Evolutionary conservation across 2,113 vertebrate species (phyloP).

Genomic region (Sardina pilchardus): DNA sequence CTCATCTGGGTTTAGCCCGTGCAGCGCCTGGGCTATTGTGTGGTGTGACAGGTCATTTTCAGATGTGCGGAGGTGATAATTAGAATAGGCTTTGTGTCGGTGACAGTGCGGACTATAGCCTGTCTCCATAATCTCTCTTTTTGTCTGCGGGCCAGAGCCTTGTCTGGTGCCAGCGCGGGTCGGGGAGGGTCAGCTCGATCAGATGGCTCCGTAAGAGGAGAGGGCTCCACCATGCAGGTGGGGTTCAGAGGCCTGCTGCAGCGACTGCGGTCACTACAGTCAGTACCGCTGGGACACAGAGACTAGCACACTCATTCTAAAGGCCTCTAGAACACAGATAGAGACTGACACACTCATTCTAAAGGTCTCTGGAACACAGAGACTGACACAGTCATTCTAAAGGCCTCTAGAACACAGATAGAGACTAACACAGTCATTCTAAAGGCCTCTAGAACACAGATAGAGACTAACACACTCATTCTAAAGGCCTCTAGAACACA

Average conservation of each 20-base stretch:
- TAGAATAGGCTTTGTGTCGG: background rate
- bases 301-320: background rate
- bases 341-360: too few relatives aligned
- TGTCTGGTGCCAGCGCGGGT: background rate
- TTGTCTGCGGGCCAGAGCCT: background rate
- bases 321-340: background rate
- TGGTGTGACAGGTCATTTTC: background rate
- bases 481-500: too few relatives aligned
- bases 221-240: background rate
- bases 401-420: too few relatives aligned
- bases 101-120: constrained; percentile 6
- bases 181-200: background rate
- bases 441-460: too few relatives aligned
- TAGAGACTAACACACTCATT: too few relatives aligned
- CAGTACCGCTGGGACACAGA: background rate
- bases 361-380: too few relatives aligned
- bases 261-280: background rate
- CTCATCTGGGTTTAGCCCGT: background rate
- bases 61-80: background rate
- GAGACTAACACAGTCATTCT: too few relatives aligned
- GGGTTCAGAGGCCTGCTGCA: background rate
- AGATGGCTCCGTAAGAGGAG: background rate
- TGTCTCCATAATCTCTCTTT: background rate
- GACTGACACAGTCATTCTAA: too few relatives aligned
- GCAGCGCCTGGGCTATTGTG: background rate